phyloP scores from a whole-genome alignment of 2,113 vertebrate genomes.

The Peromyscus polionotus region DNA sequence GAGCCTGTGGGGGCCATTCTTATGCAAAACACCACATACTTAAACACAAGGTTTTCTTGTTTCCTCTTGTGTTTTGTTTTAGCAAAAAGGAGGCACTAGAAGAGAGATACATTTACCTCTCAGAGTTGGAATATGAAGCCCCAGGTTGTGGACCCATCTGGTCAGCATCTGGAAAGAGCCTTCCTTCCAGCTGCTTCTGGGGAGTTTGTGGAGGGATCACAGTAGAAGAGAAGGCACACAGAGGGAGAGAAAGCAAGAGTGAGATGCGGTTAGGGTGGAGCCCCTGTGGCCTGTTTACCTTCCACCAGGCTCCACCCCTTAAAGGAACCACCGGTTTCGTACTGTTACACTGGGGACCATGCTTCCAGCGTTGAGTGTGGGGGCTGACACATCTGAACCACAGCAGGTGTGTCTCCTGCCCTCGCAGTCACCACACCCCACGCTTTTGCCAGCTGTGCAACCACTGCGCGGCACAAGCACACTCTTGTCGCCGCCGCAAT shows the following conservation, averaged over 20 bases:
- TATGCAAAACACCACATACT: neutral
- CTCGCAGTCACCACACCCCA: neutral
- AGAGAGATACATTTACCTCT: neutral
- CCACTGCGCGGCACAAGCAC: neutral
- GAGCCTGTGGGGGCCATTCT: neutral
- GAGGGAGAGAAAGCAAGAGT: neutral
- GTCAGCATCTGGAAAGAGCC: neutral
- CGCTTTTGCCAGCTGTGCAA: neutral
- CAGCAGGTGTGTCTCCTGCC: neutral
- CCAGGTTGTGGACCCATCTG: neutral
- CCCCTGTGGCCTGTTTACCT: neutral
- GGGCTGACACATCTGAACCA: neutral
- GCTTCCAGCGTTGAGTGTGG: neutral
- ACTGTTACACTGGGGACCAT: neutral
- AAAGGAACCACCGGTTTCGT: neutral
- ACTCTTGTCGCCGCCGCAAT: neutral
- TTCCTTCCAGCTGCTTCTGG: neutral
- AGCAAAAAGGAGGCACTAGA: neutral
- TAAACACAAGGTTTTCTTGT: neutral
- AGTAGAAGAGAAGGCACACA: neutral
- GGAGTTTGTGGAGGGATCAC: neutral
- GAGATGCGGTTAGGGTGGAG: neutral
- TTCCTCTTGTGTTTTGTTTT: neutral
- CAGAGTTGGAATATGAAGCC: neutral
- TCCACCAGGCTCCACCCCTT: neutral